Evolutionary conservation across 2,888 invertebrate species (phyloP).

Genomic region (Rhabditoides inermis): DNA sequence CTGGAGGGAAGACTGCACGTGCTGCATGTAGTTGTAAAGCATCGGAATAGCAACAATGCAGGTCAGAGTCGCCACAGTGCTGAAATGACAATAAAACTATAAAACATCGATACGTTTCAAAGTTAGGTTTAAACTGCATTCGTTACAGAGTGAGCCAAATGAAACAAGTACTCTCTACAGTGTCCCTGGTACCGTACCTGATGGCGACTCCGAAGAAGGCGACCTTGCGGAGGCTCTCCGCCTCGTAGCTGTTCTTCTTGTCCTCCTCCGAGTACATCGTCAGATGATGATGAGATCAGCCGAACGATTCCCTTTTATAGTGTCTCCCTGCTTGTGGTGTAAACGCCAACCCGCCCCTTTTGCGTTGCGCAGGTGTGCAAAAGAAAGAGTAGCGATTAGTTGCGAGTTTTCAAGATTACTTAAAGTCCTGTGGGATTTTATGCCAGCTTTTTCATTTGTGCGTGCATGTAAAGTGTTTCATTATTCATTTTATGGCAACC

Average conservation of each 20-base stretch:
- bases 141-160: neutral
- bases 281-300: no score
- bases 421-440: no score
- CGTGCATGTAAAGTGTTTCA: no score
- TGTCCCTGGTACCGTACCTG: slow-evolving; percentile 16
- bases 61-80: slow-evolving; percentile 46
- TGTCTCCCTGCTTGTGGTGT: no score
- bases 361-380: no score
- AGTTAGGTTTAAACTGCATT: neutral
- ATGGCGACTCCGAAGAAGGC: slow-evolving; percentile 42
- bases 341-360: no score
- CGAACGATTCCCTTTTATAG: no score
- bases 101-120: neutral
- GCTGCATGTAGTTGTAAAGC: slow-evolving; percentile 50
- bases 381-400: no score
- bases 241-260: slow-evolving; percentile 31
- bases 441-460: no score
- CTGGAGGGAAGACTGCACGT: slow-evolving; percentile 46
- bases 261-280: no score
- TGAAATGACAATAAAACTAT: slow-evolving; percentile 3
- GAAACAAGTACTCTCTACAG: neutral
- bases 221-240: slow-evolving; percentile 33
- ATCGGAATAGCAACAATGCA: slow-evolving; percentile 48
- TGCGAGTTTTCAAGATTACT: no score
- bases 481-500: no score